A percentile compares a stretch with the other conserved stretches of the same genome.
These are phyloP conservation scores for Drosophila melanica DNA, from an alignment of 1,140 invertebrate species.

Conservation along the genomic window DNA sequence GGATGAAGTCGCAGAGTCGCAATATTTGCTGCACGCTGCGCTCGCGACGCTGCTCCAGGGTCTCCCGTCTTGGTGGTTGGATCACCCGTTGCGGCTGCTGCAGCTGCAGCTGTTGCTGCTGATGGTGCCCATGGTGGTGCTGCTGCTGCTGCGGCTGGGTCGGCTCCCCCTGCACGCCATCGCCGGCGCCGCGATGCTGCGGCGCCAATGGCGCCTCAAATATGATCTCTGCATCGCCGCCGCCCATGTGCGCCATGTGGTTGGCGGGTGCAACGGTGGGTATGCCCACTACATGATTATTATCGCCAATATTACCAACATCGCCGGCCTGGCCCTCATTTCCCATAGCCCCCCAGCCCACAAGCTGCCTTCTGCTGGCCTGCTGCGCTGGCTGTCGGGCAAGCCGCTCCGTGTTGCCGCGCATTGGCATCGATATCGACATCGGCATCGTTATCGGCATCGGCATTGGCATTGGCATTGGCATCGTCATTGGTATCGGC, in stretches of 20 bases:
- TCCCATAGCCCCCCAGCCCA: not conserved
- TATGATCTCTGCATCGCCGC: constrained; percentile 46
- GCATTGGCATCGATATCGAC: constrained; percentile 1
- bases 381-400: not conserved
- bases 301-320: constrained; percentile 22
- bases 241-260: constrained; percentile 40
- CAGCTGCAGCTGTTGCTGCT: not conserved
- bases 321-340: constrained; percentile 20
- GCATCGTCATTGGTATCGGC: not conserved
- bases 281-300: constrained; percentile 33
- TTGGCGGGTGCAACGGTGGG: constrained; percentile 10
- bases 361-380: not conserved
- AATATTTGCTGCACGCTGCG: constrained; percentile 31
- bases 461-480: not conserved
- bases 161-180: constrained; percentile 11
- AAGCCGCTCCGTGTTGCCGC: not conserved
- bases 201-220: constrained; percentile 8
- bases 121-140: too few species aligned
- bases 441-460: constrained; percentile 8
- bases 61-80: constrained; percentile 27
- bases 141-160: constrained; percentile 7
- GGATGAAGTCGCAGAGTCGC: constrained; percentile 36
- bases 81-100: constrained; percentile 15
- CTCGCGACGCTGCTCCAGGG: constrained; percentile 28
- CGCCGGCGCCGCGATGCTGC: constrained; percentile 30